A percentile compares a stretch with the other conserved stretches of the same genome.
Conservation (phyloP, 1,140 invertebrate genomes). For the Popillia japonica region DNA sequence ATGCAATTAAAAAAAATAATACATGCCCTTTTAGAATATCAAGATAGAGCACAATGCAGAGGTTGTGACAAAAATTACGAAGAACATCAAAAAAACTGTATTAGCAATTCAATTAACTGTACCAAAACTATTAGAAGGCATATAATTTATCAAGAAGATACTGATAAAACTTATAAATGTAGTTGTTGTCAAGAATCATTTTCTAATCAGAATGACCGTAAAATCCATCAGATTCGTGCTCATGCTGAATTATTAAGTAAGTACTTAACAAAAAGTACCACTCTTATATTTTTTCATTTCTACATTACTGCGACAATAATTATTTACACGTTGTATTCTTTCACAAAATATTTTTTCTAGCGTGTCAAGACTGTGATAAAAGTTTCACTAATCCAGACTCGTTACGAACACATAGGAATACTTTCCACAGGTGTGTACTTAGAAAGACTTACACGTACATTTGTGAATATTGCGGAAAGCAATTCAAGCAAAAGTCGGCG, state of each 20-base stretch:
- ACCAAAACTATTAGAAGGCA: neutral
- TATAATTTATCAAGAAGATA: neutral
- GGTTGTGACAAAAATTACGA: slow-evolving; percentile 44
- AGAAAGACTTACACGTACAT: slow-evolving; percentile 58
- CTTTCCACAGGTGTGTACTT: slow-evolving; percentile 50
- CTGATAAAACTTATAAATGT: slow-evolving; percentile 55
- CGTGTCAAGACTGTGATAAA: slow-evolving; percentile 61
- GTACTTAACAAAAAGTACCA: slow-evolving; percentile 10
- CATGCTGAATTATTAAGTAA: slow-evolving; percentile 58
- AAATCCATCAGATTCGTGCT: slow-evolving; percentile 55
- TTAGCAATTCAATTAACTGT: neutral
- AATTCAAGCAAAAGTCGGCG: slow-evolving; percentile 58
- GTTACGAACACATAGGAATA: slow-evolving; percentile 51
- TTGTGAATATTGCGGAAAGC: slow-evolving; percentile 61
- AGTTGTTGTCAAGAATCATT: slow-evolving; percentile 60
- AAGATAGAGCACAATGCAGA: slow-evolving; percentile 39
- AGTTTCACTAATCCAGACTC: slow-evolving; percentile 59
- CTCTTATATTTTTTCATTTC: neutral
- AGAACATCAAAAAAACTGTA: slow-evolving; percentile 34
- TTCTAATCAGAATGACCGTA: slow-evolving; percentile 57
- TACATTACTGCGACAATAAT: too few species aligned
- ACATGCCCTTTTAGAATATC: neutral
- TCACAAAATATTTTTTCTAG: slow-evolving; percentile 42
- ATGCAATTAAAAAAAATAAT: too few species aligned
- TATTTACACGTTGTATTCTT: too few species aligned